Percentiles rank a stretch among this genome's conserved stretches.
Conservation (phyloP, 23 tunicate genomes). For the Ciona savignyi region DNA sequence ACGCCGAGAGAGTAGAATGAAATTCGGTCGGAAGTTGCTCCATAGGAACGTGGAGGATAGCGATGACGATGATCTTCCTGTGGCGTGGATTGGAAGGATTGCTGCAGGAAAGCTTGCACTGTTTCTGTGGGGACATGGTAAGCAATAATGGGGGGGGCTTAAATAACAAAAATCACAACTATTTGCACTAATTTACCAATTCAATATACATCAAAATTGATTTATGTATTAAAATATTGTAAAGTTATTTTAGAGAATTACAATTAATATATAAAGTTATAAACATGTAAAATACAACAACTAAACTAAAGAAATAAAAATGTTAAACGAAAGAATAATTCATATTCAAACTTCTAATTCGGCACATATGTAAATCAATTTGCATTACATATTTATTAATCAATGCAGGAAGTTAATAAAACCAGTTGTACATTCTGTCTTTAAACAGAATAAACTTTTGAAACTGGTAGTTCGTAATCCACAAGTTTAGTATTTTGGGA, state of each 20-base stretch:
- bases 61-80: slow-evolving; percentile 1
- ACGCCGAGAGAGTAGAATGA: slow-evolving; percentile 16
- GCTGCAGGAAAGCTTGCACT: slow-evolving; percentile 35
- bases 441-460: too few relatives aligned
- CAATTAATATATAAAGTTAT: not conserved
- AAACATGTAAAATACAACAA: not conserved
- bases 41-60: not conserved
- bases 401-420: too few relatives aligned
- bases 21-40: not conserved
- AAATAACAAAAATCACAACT: slow-evolving; percentile 3
- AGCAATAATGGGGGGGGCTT: not conserved
- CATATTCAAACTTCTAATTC: too few relatives aligned
- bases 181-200: too few relatives aligned
- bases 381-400: too few relatives aligned
- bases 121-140: slow-evolving; percentile 10
- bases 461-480: too few relatives aligned
- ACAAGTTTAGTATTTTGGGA: too few relatives aligned
- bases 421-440: too few relatives aligned
- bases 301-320: slow-evolving; percentile 11
- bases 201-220: too few relatives aligned
- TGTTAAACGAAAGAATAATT: too few relatives aligned
- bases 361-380: too few relatives aligned
- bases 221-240: not conserved
- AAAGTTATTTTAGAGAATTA: not conserved
- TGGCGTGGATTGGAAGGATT: slow-evolving; percentile 29